phyloP scores from a whole-genome alignment of 92 coral and sea anemone genomes.

The Heteractis magnifica region DNA sequence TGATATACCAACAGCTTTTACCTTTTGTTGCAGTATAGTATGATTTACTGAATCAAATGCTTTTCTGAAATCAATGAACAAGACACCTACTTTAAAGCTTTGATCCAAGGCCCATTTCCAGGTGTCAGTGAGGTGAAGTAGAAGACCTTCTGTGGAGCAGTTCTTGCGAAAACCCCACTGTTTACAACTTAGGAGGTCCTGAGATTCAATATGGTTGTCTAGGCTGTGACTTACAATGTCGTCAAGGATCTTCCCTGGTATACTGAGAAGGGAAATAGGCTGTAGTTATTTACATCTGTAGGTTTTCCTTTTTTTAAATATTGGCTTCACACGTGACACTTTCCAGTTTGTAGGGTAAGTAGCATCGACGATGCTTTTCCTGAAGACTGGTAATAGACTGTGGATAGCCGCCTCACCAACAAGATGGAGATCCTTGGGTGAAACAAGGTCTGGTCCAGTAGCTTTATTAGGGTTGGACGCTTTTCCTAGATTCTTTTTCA shows the following conservation, averaged over 20 bases:
- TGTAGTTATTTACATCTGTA: conserved; percentile 32
- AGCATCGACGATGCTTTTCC: conserved; percentile 21
- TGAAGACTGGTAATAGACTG: background rate
- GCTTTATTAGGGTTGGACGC: conserved; percentile 34
- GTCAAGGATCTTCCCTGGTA: conserved; percentile 16
- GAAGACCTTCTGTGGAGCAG: conserved; percentile 33
- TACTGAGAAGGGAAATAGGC: conserved; percentile 43
- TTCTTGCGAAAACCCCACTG: conserved; percentile 14
- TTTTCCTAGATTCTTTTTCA: conserved; percentile 20
- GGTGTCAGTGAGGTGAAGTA: background rate
- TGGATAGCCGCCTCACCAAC: conserved; percentile 30
- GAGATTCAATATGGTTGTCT: conserved; percentile 31
- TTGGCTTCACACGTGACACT: conserved; percentile 21
- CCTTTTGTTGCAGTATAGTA: too few relatives aligned
- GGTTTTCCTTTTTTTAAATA: conserved; percentile 22
- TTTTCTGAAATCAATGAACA: background rate
- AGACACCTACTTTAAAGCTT: conserved; percentile 20
- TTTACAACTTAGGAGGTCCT: conserved; percentile 8
- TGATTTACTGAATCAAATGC: background rate
- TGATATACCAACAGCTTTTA: too few relatives aligned
- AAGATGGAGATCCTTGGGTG: conserved; percentile 26
- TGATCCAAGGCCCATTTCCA: conserved; percentile 34
- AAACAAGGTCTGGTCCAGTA: conserved; percentile 34
- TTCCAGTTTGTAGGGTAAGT: conserved; percentile 35
- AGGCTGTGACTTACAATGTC: conserved; percentile 23